Conservation (phyloP, 1,140 invertebrate genomes). For the Calliopsis andreniformis region DNA sequence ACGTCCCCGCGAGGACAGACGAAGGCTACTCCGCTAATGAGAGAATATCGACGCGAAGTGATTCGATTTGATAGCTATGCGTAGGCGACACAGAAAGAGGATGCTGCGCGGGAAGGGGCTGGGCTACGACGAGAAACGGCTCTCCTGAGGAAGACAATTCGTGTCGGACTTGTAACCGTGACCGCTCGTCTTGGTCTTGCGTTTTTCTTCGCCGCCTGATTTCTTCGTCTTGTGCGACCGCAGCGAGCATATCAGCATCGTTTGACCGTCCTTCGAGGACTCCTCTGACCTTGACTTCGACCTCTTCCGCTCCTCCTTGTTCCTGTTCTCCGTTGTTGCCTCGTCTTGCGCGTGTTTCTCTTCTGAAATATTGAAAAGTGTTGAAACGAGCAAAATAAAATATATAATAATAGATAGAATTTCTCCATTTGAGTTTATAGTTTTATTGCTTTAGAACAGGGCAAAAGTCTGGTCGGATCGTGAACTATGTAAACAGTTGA, state of each 20-base stretch:
- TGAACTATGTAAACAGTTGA: too few species aligned
- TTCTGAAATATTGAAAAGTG: slow-evolving; percentile 70
- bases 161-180: slow-evolving; percentile 67
- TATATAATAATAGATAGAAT: too few species aligned
- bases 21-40: neutral
- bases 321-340: slow-evolving; percentile 76
- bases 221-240: slow-evolving; percentile 70
- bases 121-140: slow-evolving; percentile 74
- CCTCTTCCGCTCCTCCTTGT: slow-evolving; percentile 68
- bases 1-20: neutral
- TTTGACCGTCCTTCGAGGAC: slow-evolving; percentile 66
- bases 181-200: slow-evolving; percentile 52
- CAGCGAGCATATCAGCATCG: slow-evolving; percentile 70
- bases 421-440: too few species aligned
- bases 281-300: slow-evolving; percentile 66
- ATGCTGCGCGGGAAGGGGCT: neutral
- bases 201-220: slow-evolving; percentile 56
- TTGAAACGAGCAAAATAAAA: too few species aligned
- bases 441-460: too few species aligned
- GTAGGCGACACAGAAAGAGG: neutral
- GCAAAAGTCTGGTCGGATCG: too few species aligned
- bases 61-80: neutral
- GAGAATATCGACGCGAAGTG: neutral
- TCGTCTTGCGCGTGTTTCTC: slow-evolving; percentile 81
- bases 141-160: slow-evolving; percentile 75